Evolutionary conservation across 2,888 invertebrate species (phyloP).

Genomic region (Caenorhabditis sp.): DNA sequence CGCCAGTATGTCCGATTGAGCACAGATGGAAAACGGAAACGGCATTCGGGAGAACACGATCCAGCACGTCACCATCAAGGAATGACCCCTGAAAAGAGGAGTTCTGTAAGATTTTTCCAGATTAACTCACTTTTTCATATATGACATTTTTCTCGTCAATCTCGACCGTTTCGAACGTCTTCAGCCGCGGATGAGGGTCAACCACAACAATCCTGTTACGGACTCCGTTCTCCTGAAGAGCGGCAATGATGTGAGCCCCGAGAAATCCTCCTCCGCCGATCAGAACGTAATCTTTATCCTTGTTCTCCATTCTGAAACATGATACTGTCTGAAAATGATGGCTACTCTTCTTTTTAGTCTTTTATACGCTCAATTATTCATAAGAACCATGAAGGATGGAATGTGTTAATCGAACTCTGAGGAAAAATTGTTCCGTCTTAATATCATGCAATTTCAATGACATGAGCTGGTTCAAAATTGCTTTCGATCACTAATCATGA

Average conservation of each 20-base stretch:
- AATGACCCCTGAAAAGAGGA: constrained; percentile 21
- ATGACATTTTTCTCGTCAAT: neutral
- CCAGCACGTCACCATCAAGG: neutral
- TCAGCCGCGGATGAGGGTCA: constrained; percentile 11
- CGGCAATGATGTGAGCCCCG: constrained; percentile 15
- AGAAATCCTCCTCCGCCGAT: constrained; percentile 50
- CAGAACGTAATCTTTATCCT: neutral
- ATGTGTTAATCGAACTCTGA: too few species aligned
- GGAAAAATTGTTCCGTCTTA: too few species aligned
- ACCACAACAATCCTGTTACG: neutral
- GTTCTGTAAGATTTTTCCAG: neutral
- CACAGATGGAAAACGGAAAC: constrained; percentile 21
- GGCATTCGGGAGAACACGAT: neutral
- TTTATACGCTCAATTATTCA: too few species aligned
- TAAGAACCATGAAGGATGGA: too few species aligned
- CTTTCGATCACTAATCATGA: too few species aligned
- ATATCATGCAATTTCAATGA: too few species aligned
- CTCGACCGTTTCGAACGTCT: neutral
- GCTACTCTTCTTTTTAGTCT: too few species aligned
- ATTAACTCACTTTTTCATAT: neutral
- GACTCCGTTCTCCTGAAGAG: constrained; percentile 1
- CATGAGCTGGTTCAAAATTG: too few species aligned
- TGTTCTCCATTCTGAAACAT: neutral
- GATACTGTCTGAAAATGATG: neutral
- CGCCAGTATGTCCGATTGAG: constrained; percentile 26